Percentiles rank a stretch among this genome's conserved stretches.
phyloP scores from a whole-genome alignment of 2,113 vertebrate species.

The Protobothrops mucrosquamatus region DNA sequence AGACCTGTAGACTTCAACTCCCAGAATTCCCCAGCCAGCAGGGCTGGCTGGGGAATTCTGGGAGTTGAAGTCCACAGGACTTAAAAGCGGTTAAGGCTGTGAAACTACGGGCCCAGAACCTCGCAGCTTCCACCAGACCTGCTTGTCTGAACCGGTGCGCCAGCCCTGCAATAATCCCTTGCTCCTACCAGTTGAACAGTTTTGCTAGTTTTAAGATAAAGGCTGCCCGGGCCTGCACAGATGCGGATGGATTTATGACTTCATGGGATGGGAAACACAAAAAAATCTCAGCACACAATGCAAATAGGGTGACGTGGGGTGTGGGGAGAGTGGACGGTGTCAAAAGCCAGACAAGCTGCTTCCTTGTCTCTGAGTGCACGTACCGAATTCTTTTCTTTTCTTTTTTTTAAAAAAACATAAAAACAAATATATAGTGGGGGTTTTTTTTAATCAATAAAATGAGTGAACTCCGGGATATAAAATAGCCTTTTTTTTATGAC shows the following conservation, averaged over 20 bases:
- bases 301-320: slow-evolving; percentile 62
- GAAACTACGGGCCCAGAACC: neutral
- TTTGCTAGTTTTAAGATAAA: slow-evolving; percentile 67
- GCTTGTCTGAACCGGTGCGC: too few relatives aligned
- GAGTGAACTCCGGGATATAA: too few relatives aligned
- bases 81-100: neutral
- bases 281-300: slow-evolving; percentile 65
- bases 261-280: slow-evolving; percentile 74
- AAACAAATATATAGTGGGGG: slow-evolving; percentile 37
- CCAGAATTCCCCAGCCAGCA: too few relatives aligned
- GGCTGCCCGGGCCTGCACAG: slow-evolving; percentile 71
- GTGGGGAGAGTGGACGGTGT: neutral
- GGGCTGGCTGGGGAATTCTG: neutral
- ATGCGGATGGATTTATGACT: slow-evolving; percentile 76
- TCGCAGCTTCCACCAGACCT: neutral
- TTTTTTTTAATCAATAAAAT: neutral
- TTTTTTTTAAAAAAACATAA: slow-evolving; percentile 5
- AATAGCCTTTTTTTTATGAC: too few relatives aligned
- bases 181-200: slow-evolving; percentile 65
- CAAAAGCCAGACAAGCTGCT: slow-evolving; percentile 60
- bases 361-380: slow-evolving; percentile 1
- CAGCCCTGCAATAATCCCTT: too few relatives aligned
- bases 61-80: neutral
- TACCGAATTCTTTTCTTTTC: slow-evolving; percentile 38
- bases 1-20: neutral